These are phyloP conservation scores for Andrena bicolor DNA, from an alignment of 2,888 invertebrate species.

Conservation along the genomic window DNA sequence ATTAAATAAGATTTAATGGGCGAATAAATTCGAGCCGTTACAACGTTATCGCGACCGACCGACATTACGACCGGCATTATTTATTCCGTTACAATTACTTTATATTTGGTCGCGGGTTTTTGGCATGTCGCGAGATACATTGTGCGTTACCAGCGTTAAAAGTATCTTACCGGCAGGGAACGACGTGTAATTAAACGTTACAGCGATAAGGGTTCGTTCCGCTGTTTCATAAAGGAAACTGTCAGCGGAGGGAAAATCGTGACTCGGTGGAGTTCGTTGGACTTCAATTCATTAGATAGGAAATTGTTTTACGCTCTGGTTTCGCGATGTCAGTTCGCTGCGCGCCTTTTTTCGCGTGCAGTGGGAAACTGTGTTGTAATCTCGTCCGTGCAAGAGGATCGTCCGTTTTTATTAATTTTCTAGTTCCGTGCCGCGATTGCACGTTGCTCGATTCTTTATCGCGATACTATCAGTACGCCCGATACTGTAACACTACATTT, in stretches of 20 bases:
- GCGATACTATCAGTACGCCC: too few species aligned
- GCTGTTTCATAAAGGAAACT: slow-evolving; percentile 3
- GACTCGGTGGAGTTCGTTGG: not conserved
- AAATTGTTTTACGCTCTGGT: not conserved
- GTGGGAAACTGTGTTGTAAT: too few species aligned
- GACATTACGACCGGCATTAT: not conserved
- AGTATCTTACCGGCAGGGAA: not conserved
- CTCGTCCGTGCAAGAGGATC: too few species aligned
- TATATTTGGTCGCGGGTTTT: not conserved
- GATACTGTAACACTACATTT: too few species aligned
- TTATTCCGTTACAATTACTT: not conserved
- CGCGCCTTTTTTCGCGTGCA: too few species aligned
- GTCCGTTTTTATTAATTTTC: too few species aligned
- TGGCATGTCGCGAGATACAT: not conserved
- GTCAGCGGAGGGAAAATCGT: not conserved
- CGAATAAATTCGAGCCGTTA: not conserved
- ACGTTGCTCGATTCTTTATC: too few species aligned
- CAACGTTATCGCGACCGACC: not conserved
- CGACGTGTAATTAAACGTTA: slow-evolving; percentile 1
- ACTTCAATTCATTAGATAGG: not conserved
- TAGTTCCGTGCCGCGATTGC: too few species aligned
- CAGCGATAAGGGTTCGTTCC: not conserved
- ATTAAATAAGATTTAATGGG: slow-evolving; percentile 7
- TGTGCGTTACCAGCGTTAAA: not conserved
- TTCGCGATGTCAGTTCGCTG: not conserved